Evolutionary conservation across 2,113 vertebrate species (phyloP), one percentile per base, ranked within the genome.

Genomic region (Hymenochirus boettgeri): DNA sequence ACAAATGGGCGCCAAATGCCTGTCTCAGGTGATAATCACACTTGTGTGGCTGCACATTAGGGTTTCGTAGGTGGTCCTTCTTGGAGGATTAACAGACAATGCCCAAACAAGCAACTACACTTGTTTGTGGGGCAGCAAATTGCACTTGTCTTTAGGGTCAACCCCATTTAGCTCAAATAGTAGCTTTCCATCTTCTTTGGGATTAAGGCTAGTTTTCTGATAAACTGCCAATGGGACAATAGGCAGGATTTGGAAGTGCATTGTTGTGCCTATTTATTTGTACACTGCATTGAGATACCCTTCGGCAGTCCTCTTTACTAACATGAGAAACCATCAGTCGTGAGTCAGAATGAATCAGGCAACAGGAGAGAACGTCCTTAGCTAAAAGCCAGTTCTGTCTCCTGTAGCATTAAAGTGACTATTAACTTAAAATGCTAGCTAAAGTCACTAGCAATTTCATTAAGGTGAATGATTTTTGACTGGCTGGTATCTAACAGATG

Each of bases 321-420:
- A 50, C 62, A 54, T 64, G 62, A 52, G 54, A 47, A 61, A 47
- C 54, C 75, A 70, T 73, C 71, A 53, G 71, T 54, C 72, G 25
- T 29, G 69, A 61, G 73, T 72, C 70, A 67, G 60, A 71, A 63
- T 42, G 58, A 56, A 75, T 65, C 65, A 71, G 69, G 69, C 69
- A 37, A 48, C 22, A 33, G 13, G 56, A 63, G 58, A 51, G 26
- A 65, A 65, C 47, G 21, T 65, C 61, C 70, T 21, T 5, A 29
- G 70, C 25, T 13, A 46, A 63, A 62, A 71, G 69, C 37, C 52
- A 0, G 27, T 56, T 35, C 64, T 8, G 58, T 47, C 54, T 52
- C 61, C 9, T 15, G 60, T 25, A 55, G 64, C 10, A 0, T 71
- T 46, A 65, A 21, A n/a, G 1, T n/a, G 57, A 65, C 65, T 61